phyloP scores from a whole-genome alignment of 2,888 invertebrate genomes.

The Galerucella pusilla region DNA sequence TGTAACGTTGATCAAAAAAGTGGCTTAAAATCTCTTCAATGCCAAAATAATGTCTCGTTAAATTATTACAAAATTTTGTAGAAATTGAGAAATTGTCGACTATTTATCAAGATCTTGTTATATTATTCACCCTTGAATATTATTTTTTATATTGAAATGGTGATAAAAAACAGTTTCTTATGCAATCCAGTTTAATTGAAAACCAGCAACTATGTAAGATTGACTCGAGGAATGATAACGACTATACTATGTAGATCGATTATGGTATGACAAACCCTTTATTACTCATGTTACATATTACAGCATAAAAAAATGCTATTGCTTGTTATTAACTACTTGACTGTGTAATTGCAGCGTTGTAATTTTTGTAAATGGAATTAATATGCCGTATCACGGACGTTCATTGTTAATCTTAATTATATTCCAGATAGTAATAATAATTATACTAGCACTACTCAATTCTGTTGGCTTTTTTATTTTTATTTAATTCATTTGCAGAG shows the following conservation, averaged over 20 bases:
- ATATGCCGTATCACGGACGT: slow-evolving; percentile 11
- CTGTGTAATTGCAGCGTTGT: background rate
- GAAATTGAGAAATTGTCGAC: too few relatives aligned
- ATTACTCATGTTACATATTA: background rate
- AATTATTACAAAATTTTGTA: too few relatives aligned
- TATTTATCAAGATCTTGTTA: too few relatives aligned
- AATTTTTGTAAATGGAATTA: slow-evolving; percentile 4
- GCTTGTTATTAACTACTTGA: slow-evolving; percentile 2
- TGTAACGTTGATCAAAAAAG: too few relatives aligned
- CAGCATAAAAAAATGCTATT: background rate
- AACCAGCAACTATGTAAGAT: background rate
- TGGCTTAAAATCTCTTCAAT: too few relatives aligned
- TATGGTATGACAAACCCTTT: background rate
- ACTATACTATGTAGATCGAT: background rate
- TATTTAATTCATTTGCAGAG: background rate
- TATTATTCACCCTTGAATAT: background rate
- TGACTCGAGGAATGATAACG: background rate
- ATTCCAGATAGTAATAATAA: background rate
- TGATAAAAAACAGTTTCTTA: background rate
- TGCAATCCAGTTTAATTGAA: background rate
- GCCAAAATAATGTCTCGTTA: too few relatives aligned
- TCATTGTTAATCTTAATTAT: slow-evolving; percentile 11
- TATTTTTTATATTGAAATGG: background rate
- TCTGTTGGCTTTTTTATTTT: background rate
- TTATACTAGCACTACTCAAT: background rate